Base-by-base conservation (phyloP, 2,113 vertebrate genomes). In the Brachyhypopomus occidentalis region DNA sequence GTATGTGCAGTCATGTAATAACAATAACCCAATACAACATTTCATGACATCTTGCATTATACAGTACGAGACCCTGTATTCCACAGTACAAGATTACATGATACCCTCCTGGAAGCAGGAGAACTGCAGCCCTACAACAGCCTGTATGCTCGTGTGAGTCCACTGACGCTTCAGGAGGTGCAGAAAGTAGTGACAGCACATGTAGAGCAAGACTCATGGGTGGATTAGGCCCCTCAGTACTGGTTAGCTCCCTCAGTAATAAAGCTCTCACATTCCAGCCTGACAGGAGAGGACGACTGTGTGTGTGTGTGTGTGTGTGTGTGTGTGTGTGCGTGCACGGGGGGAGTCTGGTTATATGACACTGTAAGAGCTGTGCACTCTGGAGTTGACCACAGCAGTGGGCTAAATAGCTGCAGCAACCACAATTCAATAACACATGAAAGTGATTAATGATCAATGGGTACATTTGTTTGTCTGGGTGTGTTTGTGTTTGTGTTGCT, bases 401-500 rank as follows among this genome's bases (percentile, higher is more conserved):
- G 34, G 30, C 55, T 59, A 36, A 66, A 67, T 22, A 77, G 45
- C 59, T 67, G 23, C 16, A 70, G 38, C 56, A 72, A 72, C 67
- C 78, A 72, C 70, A 83, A 72, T 80, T 84, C 72, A 80, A 72
- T 77, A 72, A 80, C 30, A 3, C 23, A 17, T 66, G 64, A 48
- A 72, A 72, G 74, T 80, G 72, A 75, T 30, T 27, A 56, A 75
- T 5, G 27, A 67, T 69, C 36, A 34, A 52, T 52, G 45, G 45
- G 45, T 52, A 52, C 12, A 52, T 52, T 9, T 30, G 7, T 2
- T 12, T 41, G 56, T 62, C 55, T 84, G 6, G 30, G 45, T 67
- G 63, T 62, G 71, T 52, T 25, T 64, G 3, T 36, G 71, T 56
- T 72, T 22, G 66, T 17, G 59, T 30, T 30, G 95, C 98, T 97